Evolutionary conservation across 1,140 invertebrate species (phyloP), one percentile per base, ranked within the genome.

Genomic region (Bombyx mandarina): DNA sequence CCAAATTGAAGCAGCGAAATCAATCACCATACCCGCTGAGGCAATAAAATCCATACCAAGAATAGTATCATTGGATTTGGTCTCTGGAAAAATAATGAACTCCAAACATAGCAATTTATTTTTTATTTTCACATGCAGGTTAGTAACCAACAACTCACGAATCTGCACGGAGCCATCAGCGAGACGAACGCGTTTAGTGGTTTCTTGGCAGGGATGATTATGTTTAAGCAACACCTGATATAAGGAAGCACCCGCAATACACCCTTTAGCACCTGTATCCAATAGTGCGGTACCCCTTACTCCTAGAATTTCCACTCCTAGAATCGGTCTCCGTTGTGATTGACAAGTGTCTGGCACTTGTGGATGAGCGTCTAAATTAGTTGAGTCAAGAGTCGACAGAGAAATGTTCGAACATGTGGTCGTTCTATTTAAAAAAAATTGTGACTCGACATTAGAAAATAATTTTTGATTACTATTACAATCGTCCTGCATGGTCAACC

Each of bases 11-110:
- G 52, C n/a, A 9, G 43, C 9, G 45, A 63, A 63, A 49, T 63
- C 54, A 26, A 63, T 52, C 6, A 52, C 50, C 8, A 62, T 5
- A 35, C 47, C 46, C 10, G 60, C 55, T 6, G n/a, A 9, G 6
- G 22, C 35, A 35, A 61, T 54, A 57, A 62, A 62, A 45, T 57
- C 55, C 12, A 48, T 57, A 8, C 50, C 52, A 50, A 62, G 47
- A 10, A 62, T 42, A 9, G 55, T 54, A 54, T 62, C 60, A 26
- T 57, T 62, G 43, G 54, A 52, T 9, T 7, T 6, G 8, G 55
- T 43, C 42, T 57, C 47, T 18, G 55, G 55, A 9, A 57, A 57
- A 43, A 57, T 57, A 12, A 57, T 50, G 45, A 57, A 50, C 18
- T 49, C 47, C 6, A 35, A 44, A 43, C 6, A 9, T n/a, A 57